These are phyloP conservation scores for Melinaea menophilus DNA, from an alignment of 2,888 invertebrate genomes.

Conservation along the genomic window DNA sequence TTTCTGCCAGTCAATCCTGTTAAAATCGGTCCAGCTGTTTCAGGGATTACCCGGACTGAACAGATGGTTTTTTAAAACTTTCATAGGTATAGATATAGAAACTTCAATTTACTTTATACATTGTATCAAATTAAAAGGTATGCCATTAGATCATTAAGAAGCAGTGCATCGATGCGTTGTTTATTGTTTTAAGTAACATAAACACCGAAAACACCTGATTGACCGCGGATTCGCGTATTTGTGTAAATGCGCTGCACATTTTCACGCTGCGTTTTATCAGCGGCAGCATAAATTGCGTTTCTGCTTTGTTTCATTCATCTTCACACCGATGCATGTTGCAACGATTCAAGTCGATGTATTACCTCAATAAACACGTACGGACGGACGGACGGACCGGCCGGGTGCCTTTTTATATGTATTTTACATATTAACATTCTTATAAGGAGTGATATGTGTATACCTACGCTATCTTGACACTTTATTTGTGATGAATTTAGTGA, in stretches of 20 bases:
- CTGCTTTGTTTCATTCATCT: constrained; percentile 21
- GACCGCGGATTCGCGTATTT: constrained; percentile 26
- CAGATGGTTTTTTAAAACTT: too few species aligned
- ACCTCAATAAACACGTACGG: constrained; percentile 1
- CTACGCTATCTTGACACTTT: too few species aligned
- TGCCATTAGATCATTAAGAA: not conserved
- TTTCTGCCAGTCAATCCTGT: too few species aligned
- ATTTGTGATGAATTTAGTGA: too few species aligned
- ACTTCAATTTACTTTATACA: too few species aligned
- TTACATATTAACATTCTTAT: not conserved
- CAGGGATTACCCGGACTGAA: too few species aligned
- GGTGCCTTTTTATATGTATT: not conserved
- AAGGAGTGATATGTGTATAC: too few species aligned
- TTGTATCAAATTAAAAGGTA: not conserved
- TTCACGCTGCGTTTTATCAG: constrained; percentile 26
- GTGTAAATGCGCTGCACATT: constrained; percentile 25
- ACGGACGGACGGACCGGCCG: not conserved
- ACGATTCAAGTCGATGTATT: constrained; percentile 8
- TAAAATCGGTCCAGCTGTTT: too few species aligned
- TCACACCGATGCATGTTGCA: constrained; percentile 12
- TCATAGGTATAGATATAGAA: too few species aligned
- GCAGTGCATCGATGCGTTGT: not conserved
- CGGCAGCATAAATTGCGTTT: constrained; percentile 22
- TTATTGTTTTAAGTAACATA: constrained; percentile 10
- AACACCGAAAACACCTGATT: constrained; percentile 17